Conservation (phyloP, 1,140 invertebrate genomes). For the Oreohelix idahoensis region DNA sequence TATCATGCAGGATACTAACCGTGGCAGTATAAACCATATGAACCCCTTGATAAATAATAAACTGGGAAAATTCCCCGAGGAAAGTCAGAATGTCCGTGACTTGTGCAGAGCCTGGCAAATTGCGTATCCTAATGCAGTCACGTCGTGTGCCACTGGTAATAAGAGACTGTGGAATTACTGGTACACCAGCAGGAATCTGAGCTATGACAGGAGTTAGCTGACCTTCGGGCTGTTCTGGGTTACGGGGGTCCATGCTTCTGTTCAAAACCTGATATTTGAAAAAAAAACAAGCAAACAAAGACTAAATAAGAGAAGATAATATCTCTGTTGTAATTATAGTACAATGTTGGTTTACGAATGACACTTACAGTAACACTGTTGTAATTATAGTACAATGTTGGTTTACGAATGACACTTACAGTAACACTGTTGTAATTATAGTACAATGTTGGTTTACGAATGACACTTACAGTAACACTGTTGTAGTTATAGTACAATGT, state of each 20-base stretch:
- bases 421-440: too few species aligned
- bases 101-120: constrained; percentile 93
- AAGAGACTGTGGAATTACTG: constrained; percentile 85
- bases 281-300: too few species aligned
- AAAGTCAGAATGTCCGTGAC: constrained; percentile 98
- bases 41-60: constrained; percentile 98
- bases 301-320: too few species aligned
- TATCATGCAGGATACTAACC: constrained; percentile 57
- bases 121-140: constrained; percentile 94
- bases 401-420: too few species aligned
- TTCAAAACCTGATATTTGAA: constrained; percentile 83
- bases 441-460: too few species aligned
- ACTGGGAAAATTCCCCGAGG: constrained; percentile 95
- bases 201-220: constrained; percentile 60
- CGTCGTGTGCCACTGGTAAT: constrained; percentile 89
- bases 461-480: too few species aligned
- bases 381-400: too few species aligned
- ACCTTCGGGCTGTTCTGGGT: constrained; percentile 60
- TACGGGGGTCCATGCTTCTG: constrained; percentile 85
- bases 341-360: too few species aligned
- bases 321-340: too few species aligned
- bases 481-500: too few species aligned
- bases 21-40: constrained; percentile 99
- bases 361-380: too few species aligned
- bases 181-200: constrained; percentile 56